Conservation (phyloP, 2,888 invertebrate genomes). For the Dryobota labecula region DNA sequence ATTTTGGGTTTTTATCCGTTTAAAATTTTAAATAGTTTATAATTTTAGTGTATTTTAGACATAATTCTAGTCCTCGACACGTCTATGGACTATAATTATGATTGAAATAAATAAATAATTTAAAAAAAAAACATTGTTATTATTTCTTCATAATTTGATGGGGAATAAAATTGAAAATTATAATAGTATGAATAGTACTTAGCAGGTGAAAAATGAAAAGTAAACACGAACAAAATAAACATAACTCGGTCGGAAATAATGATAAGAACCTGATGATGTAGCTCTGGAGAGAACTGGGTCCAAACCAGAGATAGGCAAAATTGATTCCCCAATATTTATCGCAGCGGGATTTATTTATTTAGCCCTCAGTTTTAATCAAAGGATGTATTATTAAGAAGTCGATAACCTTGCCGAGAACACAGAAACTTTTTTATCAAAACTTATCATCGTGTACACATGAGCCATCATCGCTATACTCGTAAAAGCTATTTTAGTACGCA, state of each 20-base stretch:
- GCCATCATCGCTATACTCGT: slow-evolving; percentile 24
- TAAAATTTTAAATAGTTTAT: no score
- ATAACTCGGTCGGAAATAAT: background rate
- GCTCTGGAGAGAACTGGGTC: background rate
- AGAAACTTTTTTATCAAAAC: slow-evolving; percentile 32
- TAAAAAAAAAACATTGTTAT: no score
- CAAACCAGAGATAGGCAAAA: slow-evolving; percentile 1
- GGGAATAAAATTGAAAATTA: no score
- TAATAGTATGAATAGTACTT: no score
- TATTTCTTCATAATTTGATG: background rate
- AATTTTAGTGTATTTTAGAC: no score
- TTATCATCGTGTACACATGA: slow-evolving; percentile 31
- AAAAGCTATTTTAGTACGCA: slow-evolving; percentile 41
- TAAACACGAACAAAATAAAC: background rate
- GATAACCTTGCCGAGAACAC: slow-evolving; percentile 36
- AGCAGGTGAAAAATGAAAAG: no score
- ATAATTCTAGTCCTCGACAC: no score
- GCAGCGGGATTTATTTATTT: background rate
- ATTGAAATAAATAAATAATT: no score
- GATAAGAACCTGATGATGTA: background rate
- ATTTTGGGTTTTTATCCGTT: no score
- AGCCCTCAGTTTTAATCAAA: slow-evolving; percentile 3
- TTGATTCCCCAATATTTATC: background rate
- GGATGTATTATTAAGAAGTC: slow-evolving; percentile 18
- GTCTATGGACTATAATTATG: no score